phyloP scores from a whole-genome alignment of 2,113 vertebrate species.

The Lipophrys pholis region DNA sequence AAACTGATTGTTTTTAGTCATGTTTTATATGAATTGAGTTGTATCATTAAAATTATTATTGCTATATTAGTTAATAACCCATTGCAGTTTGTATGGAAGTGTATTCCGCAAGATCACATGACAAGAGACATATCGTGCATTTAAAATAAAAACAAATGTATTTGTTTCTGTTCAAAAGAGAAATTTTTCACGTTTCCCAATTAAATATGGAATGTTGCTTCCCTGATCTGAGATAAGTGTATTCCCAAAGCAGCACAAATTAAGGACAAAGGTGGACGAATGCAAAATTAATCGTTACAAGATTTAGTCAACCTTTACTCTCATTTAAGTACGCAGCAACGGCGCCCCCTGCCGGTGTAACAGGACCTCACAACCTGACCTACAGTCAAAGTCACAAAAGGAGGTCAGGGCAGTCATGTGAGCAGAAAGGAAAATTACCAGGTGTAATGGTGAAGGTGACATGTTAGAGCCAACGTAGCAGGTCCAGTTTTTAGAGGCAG shows the following conservation, averaged over 20 bases:
- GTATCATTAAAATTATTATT: too few species aligned
- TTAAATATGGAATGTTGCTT: background rate
- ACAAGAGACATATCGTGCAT: too few species aligned
- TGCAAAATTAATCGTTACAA: constrained; percentile 2
- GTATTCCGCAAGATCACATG: too few species aligned
- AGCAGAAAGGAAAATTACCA: background rate
- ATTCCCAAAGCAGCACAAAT: background rate
- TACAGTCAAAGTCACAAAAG: constrained; percentile 23
- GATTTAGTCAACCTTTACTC: background rate
- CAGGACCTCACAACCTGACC: background rate
- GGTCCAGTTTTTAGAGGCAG: too few species aligned
- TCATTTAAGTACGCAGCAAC: constrained; percentile 17
- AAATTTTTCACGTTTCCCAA: background rate
- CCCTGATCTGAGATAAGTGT: background rate
- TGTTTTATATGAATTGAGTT: too few species aligned
- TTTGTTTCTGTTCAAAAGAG: background rate
- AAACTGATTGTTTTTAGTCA: too few species aligned
- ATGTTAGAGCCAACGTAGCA: too few species aligned
- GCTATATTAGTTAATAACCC: too few species aligned
- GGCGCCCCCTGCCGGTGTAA: constrained; percentile 48
- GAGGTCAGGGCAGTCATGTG: constrained; percentile 17
- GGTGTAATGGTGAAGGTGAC: background rate
- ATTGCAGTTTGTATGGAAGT: too few species aligned
- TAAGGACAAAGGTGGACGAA: background rate
- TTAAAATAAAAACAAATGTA: too few species aligned